Evolutionary conservation across 2,888 invertebrate species (phyloP).

Genomic region (Laspeyria flexula): DNA sequence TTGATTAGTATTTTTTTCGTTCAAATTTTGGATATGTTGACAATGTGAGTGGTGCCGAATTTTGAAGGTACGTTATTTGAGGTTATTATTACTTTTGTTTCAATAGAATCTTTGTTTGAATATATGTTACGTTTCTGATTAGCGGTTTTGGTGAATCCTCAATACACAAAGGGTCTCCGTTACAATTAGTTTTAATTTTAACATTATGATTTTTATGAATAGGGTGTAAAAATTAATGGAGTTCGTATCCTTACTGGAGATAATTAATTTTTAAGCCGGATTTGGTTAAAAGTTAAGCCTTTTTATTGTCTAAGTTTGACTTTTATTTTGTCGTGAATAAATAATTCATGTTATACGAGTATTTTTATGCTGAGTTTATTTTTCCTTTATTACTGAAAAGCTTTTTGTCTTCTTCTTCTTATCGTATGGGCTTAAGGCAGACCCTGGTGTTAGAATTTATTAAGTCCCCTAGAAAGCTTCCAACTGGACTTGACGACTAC

Average conservation of each 20-base stretch:
- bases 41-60: slow-evolving; percentile 26
- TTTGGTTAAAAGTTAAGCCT: background rate
- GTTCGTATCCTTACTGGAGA: slow-evolving; percentile 1
- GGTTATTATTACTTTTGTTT: background rate
- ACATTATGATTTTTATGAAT: slow-evolving; percentile 8
- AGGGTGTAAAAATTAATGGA: slow-evolving; percentile 6
- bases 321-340: too few species aligned
- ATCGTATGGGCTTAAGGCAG: too few species aligned
- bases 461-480: too few species aligned
- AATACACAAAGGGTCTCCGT: slow-evolving; percentile 4
- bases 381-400: too few species aligned
- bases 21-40: slow-evolving; percentile 8
- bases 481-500: too few species aligned
- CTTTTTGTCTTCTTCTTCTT: too few species aligned
- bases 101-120: background rate
- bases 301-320: too few species aligned
- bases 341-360: too few species aligned
- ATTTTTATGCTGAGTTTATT: too few species aligned
- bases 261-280: background rate
- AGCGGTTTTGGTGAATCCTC: background rate
- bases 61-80: slow-evolving; percentile 24
- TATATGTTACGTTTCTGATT: background rate
- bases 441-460: too few species aligned
- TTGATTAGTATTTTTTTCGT: slow-evolving; percentile 23
- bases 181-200: slow-evolving; percentile 12